Base-by-base conservation (phyloP, 2,113 vertebrate species). In the Entomyzon cyanotis region DNA sequence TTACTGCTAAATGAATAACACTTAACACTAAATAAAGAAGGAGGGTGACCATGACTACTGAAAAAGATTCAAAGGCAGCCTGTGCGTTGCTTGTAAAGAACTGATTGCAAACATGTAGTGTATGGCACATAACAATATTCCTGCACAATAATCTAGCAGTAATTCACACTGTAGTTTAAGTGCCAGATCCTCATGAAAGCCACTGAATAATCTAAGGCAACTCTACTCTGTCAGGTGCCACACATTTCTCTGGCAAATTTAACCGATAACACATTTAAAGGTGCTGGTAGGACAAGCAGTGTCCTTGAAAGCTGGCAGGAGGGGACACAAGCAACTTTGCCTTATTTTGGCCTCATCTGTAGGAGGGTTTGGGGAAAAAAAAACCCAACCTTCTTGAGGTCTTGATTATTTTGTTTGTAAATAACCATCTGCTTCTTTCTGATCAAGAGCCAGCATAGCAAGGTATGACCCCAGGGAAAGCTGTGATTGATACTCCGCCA, bases 381-480 rank as follows among this genome's bases (percentile, higher is more conserved):
- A 28, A 0, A 0, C 8, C 16, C 74, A 93, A 68, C 65, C 69
- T 96, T 96, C 96, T 96, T 95, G 92, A 96, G 89, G 92, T 96
- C 96, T 97, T 89, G 93, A 95, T 97, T 97, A 95, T 96, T 97
- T 97, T 97, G 95, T 97, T 97, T 96, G 96, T 97, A 97, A 97
- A 97, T 96, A 97, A 97, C 96, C 97, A 97, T 97, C 97, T 97
- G 96, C 89, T 96, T 95, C 94, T 91, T 97, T 96, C 96, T 97
- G 95, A 97, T 97, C 96, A 81, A 85, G 89, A 97, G 96, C 97
- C 97, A 97, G 96, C 94, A 94, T 92, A 94, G 96, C 50, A 85
- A 97, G 95, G 97, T 96, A 94, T 85, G 90, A 96, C 96, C 97
- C 94, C 91, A 65, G 95, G 96, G 96, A 97, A 87, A 84, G 87